Base-by-base conservation (phyloP, 2,888 invertebrate genomes). In the Xanthorhoe spadicearia region DNA sequence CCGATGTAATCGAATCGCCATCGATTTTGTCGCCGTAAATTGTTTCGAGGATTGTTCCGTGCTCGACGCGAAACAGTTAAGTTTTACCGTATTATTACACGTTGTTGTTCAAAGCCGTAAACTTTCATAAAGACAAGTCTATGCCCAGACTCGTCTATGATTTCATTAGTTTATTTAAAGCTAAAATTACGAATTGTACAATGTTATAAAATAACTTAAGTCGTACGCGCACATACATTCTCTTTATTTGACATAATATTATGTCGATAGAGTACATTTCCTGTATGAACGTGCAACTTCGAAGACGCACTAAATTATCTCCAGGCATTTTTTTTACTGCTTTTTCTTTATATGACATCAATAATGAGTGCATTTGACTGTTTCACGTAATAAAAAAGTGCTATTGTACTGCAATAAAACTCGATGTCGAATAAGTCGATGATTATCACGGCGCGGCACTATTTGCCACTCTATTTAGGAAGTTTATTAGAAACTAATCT, bases 1-100 rank as follows among this genome's bases (percentile, higher is more conserved):
- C 81, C 73, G 73, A 68, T 79, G 78, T 82, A 78, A 82, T 81
- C 76, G 77, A 67, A 71, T 76, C 78, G 78, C 74, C 74, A 74
- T 70, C 69, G 72, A 73, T 70, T 76, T 69, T 78, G 79, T 78
- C 74, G 72, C 77, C 77, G 79, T 87, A 85, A 86, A 85, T 84
- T 80, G 76, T 69, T 73, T 76, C 74, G 76, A 80, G 80, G 78
- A 77, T 74, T 77, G 75, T 71, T 66, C 72, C 74, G 77, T 76
- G 77, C 79, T 75, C 56, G 60, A 63, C 63, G 73, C 74, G 66
- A 64, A 64, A 69, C 68, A 63, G 68, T 68, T 80, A 74, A 72
- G 72, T 71, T 75, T 75, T 68, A 79, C 61, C 77, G 77, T 68
- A 69, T 79, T 64, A 66, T 75, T 74, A 68, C 71, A 73, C 72